phyloP scores from a whole-genome alignment of 2,797 vertebrate species.

The Mico argentatus region DNA sequence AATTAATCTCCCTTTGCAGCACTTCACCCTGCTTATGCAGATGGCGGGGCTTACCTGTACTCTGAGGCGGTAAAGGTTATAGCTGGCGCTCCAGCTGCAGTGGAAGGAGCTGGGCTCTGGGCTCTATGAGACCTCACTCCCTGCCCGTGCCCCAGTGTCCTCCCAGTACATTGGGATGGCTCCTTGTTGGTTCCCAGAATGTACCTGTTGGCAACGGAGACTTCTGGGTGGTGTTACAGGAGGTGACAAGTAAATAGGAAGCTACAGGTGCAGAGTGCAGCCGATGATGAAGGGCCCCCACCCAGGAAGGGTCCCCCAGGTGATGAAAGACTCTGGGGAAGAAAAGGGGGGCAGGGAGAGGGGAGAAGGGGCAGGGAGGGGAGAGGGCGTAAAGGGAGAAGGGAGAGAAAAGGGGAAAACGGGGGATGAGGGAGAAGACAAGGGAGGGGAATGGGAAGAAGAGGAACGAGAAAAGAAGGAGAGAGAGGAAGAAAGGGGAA shows the following conservation, averaged over 20 bases:
- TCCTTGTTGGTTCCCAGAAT: not conserved
- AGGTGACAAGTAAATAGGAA: not conserved
- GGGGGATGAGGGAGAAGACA: too few relatives aligned
- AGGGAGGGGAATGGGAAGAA: too few relatives aligned
- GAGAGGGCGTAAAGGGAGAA: not conserved
- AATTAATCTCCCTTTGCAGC: not conserved
- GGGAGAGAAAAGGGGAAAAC: too few relatives aligned
- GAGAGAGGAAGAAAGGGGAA: accelerated
- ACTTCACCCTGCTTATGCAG: not conserved
- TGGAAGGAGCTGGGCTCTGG: not conserved
- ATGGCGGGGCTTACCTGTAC: accelerated
- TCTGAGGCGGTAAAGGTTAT: not conserved
- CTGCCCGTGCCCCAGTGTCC: not conserved
- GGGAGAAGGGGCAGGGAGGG: too few relatives aligned
- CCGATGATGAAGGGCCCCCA: not conserved
- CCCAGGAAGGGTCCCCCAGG: not conserved
- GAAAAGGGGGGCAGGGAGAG: not conserved
- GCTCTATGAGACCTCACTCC: not conserved
- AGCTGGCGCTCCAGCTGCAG: not conserved
- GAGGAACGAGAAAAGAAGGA: not conserved
- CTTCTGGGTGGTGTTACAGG: not conserved
- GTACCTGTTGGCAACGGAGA: not conserved
- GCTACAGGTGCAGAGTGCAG: accelerated
- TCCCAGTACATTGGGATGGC: not conserved
- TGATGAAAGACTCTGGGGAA: not conserved